Base-by-base conservation (phyloP, 2,888 invertebrate species). In the Desoria tigrina region DNA sequence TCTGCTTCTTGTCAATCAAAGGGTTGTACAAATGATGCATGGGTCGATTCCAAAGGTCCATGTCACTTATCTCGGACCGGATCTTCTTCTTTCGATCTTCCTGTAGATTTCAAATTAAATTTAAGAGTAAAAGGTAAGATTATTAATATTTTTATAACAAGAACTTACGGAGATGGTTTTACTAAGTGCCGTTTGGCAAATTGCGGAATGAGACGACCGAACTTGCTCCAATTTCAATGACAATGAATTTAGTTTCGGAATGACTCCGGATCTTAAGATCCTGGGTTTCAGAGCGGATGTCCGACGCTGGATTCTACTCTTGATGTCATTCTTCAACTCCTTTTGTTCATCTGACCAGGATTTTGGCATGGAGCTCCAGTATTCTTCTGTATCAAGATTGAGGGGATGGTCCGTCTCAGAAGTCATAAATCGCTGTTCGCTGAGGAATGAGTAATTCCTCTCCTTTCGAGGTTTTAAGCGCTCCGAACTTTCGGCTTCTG, bases 11-110 rank as follows among this genome's bases (percentile, higher is more conserved):
- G 32, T 32, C 32, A 32, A 32, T 32, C 11, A 45, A 45, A 45
- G 23, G 51, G 26, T 6, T 23, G 4, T 24, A 24, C 18, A 51
- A 18, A 16, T 24, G 21, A 51, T 24, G 26, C 14, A 26, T 18
- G 4, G 51, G 51, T 51, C 51, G 3, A 16, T 51, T 51, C 51
- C 51, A 51, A 18, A 51, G 21, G 26, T 51, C 51, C 51, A 51
- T 51, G 4, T 51, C 51, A 14, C 24, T 11, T 4, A 51, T 3
- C 6, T 51, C 51, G 24, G 51, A 3, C 24, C 24, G 11, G 21
- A 51, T 51, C 26, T 51, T 21, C 24, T 51, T 51, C 51, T 26
- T 51, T 6, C 51, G 21, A 18, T 51, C 24, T 18, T 3, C 21
- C 51, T 51, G 23, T 45, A 32, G 32, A 32, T 11, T 4, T 32